Percentiles rank a stretch among this genome's conserved stretches.
Evolutionary conservation across 2,888 invertebrate species (phyloP).

Genomic region (Amphipyra tragopoginis): DNA sequence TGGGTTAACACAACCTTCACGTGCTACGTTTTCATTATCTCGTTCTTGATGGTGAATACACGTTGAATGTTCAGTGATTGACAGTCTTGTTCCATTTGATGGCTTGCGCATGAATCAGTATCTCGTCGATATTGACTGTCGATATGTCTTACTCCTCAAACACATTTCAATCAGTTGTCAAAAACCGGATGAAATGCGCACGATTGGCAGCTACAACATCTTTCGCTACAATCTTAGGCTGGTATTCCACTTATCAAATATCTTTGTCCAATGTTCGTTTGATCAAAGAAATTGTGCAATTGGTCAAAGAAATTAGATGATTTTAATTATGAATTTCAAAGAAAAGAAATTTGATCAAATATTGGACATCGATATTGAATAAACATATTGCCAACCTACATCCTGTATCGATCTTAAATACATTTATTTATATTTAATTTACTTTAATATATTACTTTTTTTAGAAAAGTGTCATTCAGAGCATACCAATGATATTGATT

Average conservation of each 20-base stretch:
- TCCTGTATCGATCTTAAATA: no score
- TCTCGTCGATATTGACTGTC: background rate
- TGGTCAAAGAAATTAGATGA: no score
- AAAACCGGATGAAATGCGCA: background rate
- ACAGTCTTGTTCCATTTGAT: background rate
- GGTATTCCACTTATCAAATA: no score
- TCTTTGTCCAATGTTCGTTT: no score
- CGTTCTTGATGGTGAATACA: background rate
- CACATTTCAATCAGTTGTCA: background rate
- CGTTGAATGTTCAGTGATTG: background rate
- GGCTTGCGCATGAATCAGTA: background rate
- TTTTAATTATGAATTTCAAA: no score
- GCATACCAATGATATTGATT: background rate
- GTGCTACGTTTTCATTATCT: no score
- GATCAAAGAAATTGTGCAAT: no score
- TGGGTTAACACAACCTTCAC: no score
- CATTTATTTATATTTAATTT: background rate
- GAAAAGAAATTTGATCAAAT: no score
- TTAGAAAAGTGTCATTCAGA: constrained; percentile 2
- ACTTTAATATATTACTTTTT: background rate
- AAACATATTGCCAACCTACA: no score
- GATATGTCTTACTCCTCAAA: background rate
- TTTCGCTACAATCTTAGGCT: background rate
- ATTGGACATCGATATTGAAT: no score
- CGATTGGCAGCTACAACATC: background rate